These are phyloP conservation scores for Botia almorhae DNA, from an alignment of 2,797 vertebrate genomes.

Conservation along the genomic window DNA sequence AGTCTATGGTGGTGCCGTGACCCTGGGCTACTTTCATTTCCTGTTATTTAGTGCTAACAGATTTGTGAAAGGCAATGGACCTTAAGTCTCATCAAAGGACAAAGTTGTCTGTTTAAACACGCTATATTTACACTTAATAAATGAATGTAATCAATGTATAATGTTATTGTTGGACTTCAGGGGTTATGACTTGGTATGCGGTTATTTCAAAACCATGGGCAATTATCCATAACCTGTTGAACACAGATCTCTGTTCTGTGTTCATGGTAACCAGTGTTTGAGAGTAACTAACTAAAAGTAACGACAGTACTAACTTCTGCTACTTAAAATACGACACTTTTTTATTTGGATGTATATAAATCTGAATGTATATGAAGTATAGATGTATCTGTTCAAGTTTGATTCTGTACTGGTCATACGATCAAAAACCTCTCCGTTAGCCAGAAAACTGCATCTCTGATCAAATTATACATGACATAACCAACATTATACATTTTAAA, in stretches of 20 bases:
- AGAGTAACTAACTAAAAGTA: neutral
- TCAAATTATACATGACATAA: no score
- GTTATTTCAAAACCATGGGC: neutral
- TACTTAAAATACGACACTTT: no score
- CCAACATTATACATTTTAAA: no score
- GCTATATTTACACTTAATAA: neutral
- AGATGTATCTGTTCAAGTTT: no score
- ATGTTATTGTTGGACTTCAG: neutral
- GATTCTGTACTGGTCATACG: no score
- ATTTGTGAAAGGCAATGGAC: neutral
- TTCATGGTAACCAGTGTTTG: neutral
- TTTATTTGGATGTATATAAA: no score
- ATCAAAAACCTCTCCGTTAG: no score
- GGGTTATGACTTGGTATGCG: neutral
- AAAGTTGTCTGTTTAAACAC: neutral
- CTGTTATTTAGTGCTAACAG: neutral
- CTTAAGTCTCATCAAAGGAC: neutral
- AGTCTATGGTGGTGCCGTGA: neutral
- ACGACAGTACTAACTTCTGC: neutral
- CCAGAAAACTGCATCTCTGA: no score
- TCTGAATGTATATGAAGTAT: no score
- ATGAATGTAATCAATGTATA: neutral
- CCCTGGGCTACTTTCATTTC: conserved; percentile 11
- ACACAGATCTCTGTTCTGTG: neutral
- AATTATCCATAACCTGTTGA: neutral